Base-by-base conservation (phyloP, 2,113 vertebrate genomes). In the Petrocephalus microphthalmus region DNA sequence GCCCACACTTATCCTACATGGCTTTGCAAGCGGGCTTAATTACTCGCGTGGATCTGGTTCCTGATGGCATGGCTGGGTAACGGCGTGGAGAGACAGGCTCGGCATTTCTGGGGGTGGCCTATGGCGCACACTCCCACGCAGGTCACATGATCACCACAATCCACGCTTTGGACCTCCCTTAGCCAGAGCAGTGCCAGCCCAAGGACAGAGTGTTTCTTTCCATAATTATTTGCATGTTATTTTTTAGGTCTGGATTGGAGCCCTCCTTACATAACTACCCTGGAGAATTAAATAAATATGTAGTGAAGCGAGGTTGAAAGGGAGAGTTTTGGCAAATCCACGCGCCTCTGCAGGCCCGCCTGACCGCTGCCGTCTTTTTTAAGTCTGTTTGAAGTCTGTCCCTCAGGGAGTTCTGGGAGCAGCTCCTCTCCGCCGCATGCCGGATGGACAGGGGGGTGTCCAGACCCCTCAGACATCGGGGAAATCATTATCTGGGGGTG, bases 331-430 rank as follows among this genome's bases (percentile, higher is more conserved):
- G 5, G 47, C 60, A 53, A 11, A 78, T 42, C 37, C n/a, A 20
- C 0, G 22, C n/a, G 22, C 54, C 10, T 82, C 10, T 20, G 57
- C 25, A 42, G 17, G 51, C 85, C 15, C 52, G 87, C 64, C 56
- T 86, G 93, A 93, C 92, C 92, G 90, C 90, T 91, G 91, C 92
- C 92, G 91, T 93, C 91, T 93, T 94, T 92, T 92, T 86, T 88
- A 91, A 95, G 90, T 95, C 95, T 94, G 93, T 96, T 95, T 96
- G 94, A 96, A 94, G 93, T 93, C 37, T 84, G 89, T 93, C 93
- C 93, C 94, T 90, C 57, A 91, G 87, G 93, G 91, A 37, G 90
- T 94, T 90, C 84, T 83, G 91, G 91, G 84, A 84, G 89, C 17
- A 88, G 88, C 89, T 90, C 91, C 88, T 82, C 90, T 11, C 81